A percentile compares a stretch with the other conserved stretches of the same genome.
phyloP scores from a whole-genome alignment of 2,113 vertebrate species.

The Fulica atra region DNA sequence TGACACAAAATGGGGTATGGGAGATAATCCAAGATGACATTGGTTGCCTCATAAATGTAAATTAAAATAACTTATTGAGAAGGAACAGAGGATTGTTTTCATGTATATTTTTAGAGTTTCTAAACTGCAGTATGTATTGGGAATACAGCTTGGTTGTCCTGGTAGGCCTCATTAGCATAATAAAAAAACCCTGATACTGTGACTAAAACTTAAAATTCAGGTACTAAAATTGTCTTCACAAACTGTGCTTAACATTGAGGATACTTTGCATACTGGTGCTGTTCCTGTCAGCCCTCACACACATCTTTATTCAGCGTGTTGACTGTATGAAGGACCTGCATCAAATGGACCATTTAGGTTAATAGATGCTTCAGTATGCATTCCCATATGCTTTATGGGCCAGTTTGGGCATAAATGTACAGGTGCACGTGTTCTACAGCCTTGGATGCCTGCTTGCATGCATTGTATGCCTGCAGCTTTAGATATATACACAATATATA shows the following conservation, averaged over 20 bases:
- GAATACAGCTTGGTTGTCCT: background rate
- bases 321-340: background rate
- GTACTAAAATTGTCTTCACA: background rate
- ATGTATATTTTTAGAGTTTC: background rate
- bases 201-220: background rate
- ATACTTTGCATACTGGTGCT: background rate
- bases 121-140: background rate
- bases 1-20: background rate
- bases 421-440: background rate
- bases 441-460: background rate
- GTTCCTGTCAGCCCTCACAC: background rate
- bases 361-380: background rate
- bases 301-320: background rate
- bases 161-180: background rate
- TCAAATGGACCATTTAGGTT: background rate
- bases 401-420: background rate
- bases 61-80: background rate
- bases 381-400: background rate
- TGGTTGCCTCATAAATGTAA: background rate
- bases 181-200: background rate
- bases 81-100: background rate
- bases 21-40: background rate
- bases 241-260: background rate
- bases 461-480: background rate
- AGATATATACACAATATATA: background rate